Base-by-base conservation (phyloP, 2,113 vertebrate species). In the Eublepharis macularius region DNA sequence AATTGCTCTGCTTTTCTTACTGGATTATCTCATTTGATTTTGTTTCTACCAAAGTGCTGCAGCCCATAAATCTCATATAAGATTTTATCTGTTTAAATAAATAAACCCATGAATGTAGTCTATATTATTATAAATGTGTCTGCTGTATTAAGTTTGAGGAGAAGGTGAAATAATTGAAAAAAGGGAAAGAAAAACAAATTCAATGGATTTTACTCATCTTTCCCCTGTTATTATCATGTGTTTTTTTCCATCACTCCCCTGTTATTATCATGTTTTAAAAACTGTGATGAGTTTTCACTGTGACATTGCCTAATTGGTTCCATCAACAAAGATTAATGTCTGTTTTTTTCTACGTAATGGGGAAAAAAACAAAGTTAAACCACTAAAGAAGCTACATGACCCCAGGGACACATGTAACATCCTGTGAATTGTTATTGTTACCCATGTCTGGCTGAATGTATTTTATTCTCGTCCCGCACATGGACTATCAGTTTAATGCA, bases 251-350 rank as follows among this genome's bases (percentile, higher is more conserved):
- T 60, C n/a, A 82, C 73, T 16, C 5, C 47, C 39, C 26, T 29
- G 0, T 70, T 75, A 19, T 83, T 43, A 9, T 45, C 39, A 47
- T 75, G 14, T 73, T 70, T 80, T 45, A 34, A 74, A 86, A 47
- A 24, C 0, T 51, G 8, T 60, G 4, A 80, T 39, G 63, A 73
- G 39, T 32, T 51, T 26, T 34, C 36, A 41, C 57, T n/a, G 36
- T 75, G 63, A 51, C 19, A 80, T 80, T 39, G 43, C 57, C 54
- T 80, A 80, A 80, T 81, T 86, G 76, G 69, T 12, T 26, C 36
- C 34, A 43, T 36, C 81, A 78, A 81, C 54, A 75, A 68, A 86
- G 72, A 86, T 81, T 81, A 81, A 86, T 73, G 49, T 29, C 63
- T 75, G 26, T 51, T 81, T 81, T 51, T 81, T 81, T 74, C 45